phyloP scores from a whole-genome alignment of 2,113 vertebrate genomes.

The Hippotragus niger region DNA sequence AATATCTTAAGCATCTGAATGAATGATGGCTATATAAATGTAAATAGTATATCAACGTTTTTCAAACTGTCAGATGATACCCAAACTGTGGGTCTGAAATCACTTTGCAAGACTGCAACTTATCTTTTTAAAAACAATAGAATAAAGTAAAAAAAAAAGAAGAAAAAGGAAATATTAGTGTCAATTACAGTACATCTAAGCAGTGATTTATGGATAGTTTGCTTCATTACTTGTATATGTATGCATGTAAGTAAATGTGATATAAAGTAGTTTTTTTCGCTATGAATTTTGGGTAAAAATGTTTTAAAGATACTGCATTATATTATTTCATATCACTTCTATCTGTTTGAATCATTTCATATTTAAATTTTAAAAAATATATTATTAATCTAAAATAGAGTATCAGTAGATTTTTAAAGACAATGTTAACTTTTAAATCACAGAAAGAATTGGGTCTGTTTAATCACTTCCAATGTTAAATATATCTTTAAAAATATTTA shows the following conservation, averaged over 20 bases:
- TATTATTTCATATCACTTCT: neutral
- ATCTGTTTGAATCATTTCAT: neutral
- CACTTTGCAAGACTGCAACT: neutral
- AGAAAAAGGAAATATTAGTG: neutral
- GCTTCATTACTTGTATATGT: neutral
- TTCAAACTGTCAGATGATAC: neutral
- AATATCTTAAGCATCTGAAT: neutral
- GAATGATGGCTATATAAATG: neutral
- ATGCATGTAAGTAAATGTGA: neutral
- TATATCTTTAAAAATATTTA: neutral
- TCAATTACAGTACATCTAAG: neutral
- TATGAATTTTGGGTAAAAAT: slow-evolving; percentile 8
- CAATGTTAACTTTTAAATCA: neutral
- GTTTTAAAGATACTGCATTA: neutral
- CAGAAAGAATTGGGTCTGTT: neutral
- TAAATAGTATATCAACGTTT: neutral
- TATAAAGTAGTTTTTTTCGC: neutral
- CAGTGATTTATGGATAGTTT: neutral
- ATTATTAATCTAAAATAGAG: neutral
- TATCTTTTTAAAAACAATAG: neutral
- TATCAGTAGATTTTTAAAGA: neutral
- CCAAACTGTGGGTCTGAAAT: neutral
- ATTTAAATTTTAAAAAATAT: neutral
- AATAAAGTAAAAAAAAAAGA: neutral
- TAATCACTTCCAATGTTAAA: neutral